phyloP scores from a whole-genome alignment of 2,113 vertebrate species.

The Pantherophis guttatus region DNA sequence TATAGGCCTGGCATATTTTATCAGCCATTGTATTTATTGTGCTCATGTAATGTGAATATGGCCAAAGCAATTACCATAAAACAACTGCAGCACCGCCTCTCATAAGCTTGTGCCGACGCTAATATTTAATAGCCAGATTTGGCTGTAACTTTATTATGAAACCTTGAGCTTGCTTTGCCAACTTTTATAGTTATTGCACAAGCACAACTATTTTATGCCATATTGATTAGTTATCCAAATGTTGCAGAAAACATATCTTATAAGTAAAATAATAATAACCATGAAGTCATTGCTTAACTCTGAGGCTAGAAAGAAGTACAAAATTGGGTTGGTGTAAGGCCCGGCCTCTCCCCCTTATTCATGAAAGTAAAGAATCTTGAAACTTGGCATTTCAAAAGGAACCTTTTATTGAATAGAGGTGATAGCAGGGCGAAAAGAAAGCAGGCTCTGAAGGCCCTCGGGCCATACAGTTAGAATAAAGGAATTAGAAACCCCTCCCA shows the following conservation, averaged over 20 bases:
- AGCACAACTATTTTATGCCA: background rate
- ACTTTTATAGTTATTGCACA: background rate
- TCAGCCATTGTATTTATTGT: constrained; percentile 13
- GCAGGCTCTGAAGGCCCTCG: too few species aligned
- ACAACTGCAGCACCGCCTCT: background rate
- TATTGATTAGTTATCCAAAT: background rate
- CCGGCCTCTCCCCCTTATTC: too few species aligned
- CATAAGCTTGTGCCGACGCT: background rate
- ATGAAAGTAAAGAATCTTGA: too few species aligned
- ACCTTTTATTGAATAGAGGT: too few species aligned
- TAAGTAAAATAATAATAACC: background rate
- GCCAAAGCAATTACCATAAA: constrained; percentile 23
- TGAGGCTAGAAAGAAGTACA: background rate
- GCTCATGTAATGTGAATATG: constrained; percentile 1
- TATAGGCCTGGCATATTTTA: constrained; percentile 17
- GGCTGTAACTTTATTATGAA: background rate
- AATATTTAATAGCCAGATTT: constrained; percentile 17
- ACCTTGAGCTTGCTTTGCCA: background rate
- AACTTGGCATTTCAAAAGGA: too few species aligned
- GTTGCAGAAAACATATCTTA: background rate
- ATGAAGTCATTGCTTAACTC: background rate
- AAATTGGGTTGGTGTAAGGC: background rate
- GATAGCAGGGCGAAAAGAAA: too few species aligned
- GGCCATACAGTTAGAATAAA: too few species aligned
- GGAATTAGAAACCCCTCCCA: too few species aligned